Evolutionary conservation across 2,113 vertebrate genomes (phyloP), one percentile per base, ranked within the genome.

Genomic region (Xiphophorus hellerii): DNA sequence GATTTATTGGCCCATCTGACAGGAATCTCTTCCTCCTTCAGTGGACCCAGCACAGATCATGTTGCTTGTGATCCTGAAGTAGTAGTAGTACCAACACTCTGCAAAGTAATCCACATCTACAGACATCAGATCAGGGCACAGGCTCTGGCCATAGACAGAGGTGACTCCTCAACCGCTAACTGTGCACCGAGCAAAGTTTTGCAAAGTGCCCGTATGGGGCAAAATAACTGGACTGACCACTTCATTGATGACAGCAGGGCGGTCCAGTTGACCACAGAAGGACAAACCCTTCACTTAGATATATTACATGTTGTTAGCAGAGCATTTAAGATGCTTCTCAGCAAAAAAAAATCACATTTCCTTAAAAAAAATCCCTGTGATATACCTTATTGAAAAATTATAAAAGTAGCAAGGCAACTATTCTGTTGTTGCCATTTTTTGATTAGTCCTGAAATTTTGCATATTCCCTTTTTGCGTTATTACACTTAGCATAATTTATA

Each of bases 101-200:
- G 84, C 14, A 33, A 94, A 93, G 71, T 93, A 74, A 33, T 92
- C 62, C 61, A 95, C 93, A 0, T 91, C 75, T 54, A 95, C 95
- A 2, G 92, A 80, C 35, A 83, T 91, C 54, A 95, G 92, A 1
- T 86, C 89, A 0, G 91, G 71, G 3, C 94, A 94, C 74, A 95
- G 86, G 1, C 42, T 80, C 70, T 87, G 84, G 80, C 89, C 91
- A 80, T 81, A 88, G 58, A 90, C 66, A 48, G 75, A 81, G 1
- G 93, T 95, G 69, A 95, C 89, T 0, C 95, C 95, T 94, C 95
- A 95, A 69, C 94, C 95, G 2, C 93, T 95, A 61, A 95, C 95
- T 0, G 77, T 89, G 76, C 95, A 95, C 0, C 9, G 15, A 25
- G 88, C 68, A 6, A 37, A 6, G 27, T 39, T 4, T 0, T 6